Conservation (phyloP, 2,113 vertebrate genomes). For the Microtus oregoni region DNA sequence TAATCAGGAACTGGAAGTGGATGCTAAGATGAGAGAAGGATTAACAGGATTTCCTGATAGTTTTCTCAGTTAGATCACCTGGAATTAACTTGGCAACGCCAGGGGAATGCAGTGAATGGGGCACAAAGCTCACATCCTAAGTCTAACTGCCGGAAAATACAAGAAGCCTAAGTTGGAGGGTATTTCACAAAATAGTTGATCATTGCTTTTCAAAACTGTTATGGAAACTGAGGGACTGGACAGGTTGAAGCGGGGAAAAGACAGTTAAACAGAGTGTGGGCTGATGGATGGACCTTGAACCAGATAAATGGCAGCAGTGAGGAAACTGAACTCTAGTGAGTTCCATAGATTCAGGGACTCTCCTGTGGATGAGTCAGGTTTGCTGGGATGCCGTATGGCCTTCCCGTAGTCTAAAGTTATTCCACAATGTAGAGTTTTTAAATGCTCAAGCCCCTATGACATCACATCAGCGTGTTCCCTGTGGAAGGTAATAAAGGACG, state of each 20-base stretch:
- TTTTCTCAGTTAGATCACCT: background rate
- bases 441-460: background rate
- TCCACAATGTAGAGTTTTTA: background rate
- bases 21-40: background rate
- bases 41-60: background rate
- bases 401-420: conserved; percentile 35
- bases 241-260: background rate
- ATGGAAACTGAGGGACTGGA: background rate
- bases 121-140: background rate
- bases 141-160: background rate
- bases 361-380: background rate
- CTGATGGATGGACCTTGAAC: background rate
- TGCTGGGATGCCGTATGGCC: background rate
- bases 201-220: conserved; percentile 8
- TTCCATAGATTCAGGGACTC: background rate
- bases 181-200: background rate
- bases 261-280: background rate
- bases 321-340: background rate
- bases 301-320: background rate
- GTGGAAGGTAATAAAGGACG: background rate
- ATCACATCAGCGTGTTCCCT: background rate
- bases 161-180: background rate
- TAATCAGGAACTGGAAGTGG: background rate
- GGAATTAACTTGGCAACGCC: background rate
- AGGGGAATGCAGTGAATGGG: background rate